These are phyloP conservation scores for Drosophila sp. DNA, from an alignment of 1,140 invertebrate genomes.

Conservation along the genomic window DNA sequence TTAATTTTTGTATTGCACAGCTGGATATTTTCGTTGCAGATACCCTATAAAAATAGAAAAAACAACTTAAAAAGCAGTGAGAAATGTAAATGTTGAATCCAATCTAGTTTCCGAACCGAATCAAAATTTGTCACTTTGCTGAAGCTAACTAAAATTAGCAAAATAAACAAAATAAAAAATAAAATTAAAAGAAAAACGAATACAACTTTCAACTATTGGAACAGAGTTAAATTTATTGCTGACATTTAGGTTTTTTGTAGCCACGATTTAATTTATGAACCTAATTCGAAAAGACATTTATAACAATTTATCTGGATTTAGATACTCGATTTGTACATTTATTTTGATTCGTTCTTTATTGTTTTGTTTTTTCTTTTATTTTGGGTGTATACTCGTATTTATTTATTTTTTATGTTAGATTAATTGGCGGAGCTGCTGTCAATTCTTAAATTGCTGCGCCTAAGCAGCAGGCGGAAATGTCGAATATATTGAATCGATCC, in stretches of 20 bases:
- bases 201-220: conserved; percentile 50
- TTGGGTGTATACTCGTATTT: background rate
- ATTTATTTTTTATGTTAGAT: conserved; percentile 55
- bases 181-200: conserved; percentile 28
- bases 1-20: no score
- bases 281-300: conserved; percentile 72
- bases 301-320: conserved; percentile 80
- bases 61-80: background rate
- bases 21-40: background rate
- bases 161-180: background rate
- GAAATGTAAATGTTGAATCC: background rate
- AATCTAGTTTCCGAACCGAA: conserved; percentile 12
- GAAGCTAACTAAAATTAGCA: conserved; percentile 42
- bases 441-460: conserved; percentile 73
- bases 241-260: conserved; percentile 41
- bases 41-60: background rate
- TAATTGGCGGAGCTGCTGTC: conserved; percentile 73
- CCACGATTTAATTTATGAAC: conserved; percentile 73
- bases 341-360: no score
- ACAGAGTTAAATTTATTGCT: conserved; percentile 49
- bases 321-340: conserved; percentile 27
- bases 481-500: conserved; percentile 20
- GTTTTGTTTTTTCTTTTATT: conserved; percentile 2
- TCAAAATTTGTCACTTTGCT: conserved; percentile 38
- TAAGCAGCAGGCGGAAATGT: conserved; percentile 76